phyloP scores from a whole-genome alignment of 2,113 vertebrate genomes.

The Plectropomus leopardus region DNA sequence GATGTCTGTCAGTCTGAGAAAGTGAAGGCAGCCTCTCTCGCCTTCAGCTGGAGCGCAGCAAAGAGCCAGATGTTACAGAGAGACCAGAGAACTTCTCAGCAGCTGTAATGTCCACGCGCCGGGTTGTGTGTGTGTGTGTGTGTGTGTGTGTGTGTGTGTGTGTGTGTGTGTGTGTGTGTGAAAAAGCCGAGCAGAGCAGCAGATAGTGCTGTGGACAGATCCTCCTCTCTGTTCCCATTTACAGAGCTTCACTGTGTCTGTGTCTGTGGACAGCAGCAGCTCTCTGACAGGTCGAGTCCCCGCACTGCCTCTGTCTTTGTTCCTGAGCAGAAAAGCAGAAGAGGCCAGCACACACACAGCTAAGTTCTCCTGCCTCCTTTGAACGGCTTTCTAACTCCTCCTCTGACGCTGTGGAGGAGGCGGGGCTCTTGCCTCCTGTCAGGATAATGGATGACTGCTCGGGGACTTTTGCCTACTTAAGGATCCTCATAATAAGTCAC shows the following conservation, averaged over 20 bases:
- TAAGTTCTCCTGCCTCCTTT: background rate
- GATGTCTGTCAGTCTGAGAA: background rate
- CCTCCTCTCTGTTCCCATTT: background rate
- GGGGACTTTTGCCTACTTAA: slow-evolving; percentile 39
- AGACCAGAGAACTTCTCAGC: slow-evolving; percentile 12
- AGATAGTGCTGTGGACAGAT: background rate
- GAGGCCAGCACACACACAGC: too few relatives aligned
- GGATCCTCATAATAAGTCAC: slow-evolving; percentile 48
- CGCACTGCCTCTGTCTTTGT: background rate
- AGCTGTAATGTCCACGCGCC: background rate
- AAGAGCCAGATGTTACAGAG: background rate
- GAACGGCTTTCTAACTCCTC: slow-evolving; percentile 47
- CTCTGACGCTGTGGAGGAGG: slow-evolving; percentile 59
- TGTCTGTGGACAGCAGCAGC: background rate
- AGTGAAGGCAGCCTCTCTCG: background rate
- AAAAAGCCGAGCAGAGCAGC: background rate
- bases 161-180: background rate
- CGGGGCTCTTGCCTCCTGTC: slow-evolving; percentile 55
- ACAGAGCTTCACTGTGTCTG: background rate
- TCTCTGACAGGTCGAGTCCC: background rate
- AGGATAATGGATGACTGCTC: slow-evolving; percentile 73
- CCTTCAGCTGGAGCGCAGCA: background rate
- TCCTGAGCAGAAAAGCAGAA: background rate
- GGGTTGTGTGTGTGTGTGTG: too few relatives aligned
- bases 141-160: too few relatives aligned